Evolutionary conservation across 2,888 invertebrate genomes (phyloP).

Genomic region (Monopis laevigella): DNA sequence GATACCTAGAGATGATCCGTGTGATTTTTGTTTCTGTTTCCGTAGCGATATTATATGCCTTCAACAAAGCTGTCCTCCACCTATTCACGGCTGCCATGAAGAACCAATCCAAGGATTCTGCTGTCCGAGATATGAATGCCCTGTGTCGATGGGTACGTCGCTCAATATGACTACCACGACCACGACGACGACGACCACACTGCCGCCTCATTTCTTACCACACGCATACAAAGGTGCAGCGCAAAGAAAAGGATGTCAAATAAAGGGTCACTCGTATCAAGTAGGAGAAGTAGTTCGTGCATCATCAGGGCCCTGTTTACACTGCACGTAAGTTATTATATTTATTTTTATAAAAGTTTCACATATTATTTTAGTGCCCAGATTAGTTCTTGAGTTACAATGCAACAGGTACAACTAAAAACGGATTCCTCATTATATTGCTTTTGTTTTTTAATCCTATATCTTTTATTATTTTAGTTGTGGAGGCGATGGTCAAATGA

Average conservation of each 20-base stretch:
- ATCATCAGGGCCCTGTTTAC: slow-evolving; percentile 91
- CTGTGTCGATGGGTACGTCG: slow-evolving; percentile 85
- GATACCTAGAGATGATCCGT: slow-evolving; percentile 93
- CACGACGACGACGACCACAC: slow-evolving; percentile 84
- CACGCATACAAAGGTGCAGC: slow-evolving; percentile 82
- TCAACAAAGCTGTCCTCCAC: slow-evolving; percentile 95
- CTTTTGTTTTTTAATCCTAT: no score
- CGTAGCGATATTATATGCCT: slow-evolving; percentile 94
- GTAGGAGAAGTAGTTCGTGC: slow-evolving; percentile 87
- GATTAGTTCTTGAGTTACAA: no score
- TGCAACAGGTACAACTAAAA: no score
- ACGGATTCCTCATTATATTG: no score
- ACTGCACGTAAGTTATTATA: slow-evolving; percentile 89
- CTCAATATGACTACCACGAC: slow-evolving; percentile 88
- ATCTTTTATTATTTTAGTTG: slow-evolving; percentile 78
- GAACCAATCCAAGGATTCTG: slow-evolving; percentile 94
- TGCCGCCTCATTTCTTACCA: slow-evolving; percentile 84
- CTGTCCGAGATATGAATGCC: slow-evolving; percentile 94
- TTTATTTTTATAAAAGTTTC: no score
- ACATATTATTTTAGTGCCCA: no score
- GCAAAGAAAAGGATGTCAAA: slow-evolving; percentile 83
- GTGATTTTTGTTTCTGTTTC: slow-evolving; percentile 97
- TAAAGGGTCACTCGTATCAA: slow-evolving; percentile 84
- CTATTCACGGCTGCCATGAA: slow-evolving; percentile 90
- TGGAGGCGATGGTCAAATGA: slow-evolving; percentile 92